These are phyloP conservation scores for Sus scrofa DNA, from an alignment of 2,113 vertebrate species.

Conservation along the genomic window DNA sequence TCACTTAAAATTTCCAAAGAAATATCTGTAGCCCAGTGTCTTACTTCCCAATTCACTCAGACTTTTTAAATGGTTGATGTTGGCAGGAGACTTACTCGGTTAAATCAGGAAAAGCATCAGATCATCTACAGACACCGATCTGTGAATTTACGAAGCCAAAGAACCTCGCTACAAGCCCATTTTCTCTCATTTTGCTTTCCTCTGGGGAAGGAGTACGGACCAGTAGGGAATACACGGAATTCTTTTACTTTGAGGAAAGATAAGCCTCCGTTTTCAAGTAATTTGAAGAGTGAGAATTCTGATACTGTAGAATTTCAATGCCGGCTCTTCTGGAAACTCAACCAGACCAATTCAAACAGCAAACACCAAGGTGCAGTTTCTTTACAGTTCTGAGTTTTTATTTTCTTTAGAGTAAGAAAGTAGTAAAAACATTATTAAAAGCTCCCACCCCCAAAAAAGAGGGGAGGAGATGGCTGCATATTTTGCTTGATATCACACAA, in stretches of 20 bases:
- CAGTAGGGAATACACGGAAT: neutral
- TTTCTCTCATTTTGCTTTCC: neutral
- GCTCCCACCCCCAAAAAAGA: neutral
- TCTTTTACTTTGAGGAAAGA: conserved; percentile 42
- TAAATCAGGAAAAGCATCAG: neutral
- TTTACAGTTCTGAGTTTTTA: conserved; percentile 31
- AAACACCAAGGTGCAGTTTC: conserved; percentile 44
- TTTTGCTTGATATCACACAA: neutral
- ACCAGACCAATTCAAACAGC: conserved; percentile 65
- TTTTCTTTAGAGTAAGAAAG: conserved; percentile 17
- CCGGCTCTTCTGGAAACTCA: conserved; percentile 18
- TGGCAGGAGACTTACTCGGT: neutral
- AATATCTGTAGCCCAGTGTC: neutral
- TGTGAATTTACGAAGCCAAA: neutral
- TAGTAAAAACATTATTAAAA: conserved; percentile 54
- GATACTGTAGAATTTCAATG: conserved; percentile 21
- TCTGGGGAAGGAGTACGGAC: neutral
- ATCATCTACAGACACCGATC: neutral
- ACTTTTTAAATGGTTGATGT: neutral
- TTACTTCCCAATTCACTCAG: neutral
- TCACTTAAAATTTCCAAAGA: conserved; percentile 57
- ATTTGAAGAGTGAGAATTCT: conserved; percentile 49
- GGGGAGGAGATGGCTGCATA: neutral
- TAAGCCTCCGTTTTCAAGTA: conserved; percentile 55
- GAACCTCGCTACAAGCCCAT: neutral